Evolutionary conservation across 2,888 invertebrate genomes (phyloP).

Genomic region (Hydraecia micacea): DNA sequence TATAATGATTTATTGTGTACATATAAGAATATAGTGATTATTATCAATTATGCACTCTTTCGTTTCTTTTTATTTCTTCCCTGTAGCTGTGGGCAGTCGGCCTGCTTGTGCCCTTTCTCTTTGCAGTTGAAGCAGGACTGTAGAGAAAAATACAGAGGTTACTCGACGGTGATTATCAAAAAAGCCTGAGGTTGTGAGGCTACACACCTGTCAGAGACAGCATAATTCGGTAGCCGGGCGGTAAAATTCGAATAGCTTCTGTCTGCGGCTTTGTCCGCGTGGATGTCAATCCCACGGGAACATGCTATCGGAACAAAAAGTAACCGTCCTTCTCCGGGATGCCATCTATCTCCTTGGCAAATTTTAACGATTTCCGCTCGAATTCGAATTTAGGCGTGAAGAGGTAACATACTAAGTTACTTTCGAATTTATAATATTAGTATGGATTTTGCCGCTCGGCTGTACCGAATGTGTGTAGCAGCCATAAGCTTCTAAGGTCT

Average conservation of each 20-base stretch:
- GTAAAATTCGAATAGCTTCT: background rate
- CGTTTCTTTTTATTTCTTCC: constrained; percentile 79
- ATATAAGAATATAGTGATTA: constrained; percentile 68
- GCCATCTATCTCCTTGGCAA: no score
- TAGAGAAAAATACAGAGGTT: constrained; percentile 63
- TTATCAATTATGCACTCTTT: constrained; percentile 73
- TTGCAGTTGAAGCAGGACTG: constrained; percentile 91
- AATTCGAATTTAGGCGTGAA: no score
- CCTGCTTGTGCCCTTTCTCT: constrained; percentile 89
- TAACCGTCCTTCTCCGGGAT: no score
- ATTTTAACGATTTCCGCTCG: no score
- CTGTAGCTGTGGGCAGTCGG: constrained; percentile 86
- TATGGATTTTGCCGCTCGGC: no score
- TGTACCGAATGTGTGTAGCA: background rate
- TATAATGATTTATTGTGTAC: constrained; percentile 73
- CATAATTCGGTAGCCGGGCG: background rate
- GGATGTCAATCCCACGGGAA: no score
- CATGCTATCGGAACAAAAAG: no score
- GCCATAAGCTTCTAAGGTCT: background rate
- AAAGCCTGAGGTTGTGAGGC: background rate
- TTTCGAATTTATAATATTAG: no score
- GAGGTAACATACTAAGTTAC: no score
- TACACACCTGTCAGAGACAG: background rate
- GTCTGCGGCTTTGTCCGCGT: no score
- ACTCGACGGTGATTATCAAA: background rate